Evolutionary conservation across 2,797 vertebrate genomes (phyloP).

Genomic region (Acanthiza pusilla): DNA sequence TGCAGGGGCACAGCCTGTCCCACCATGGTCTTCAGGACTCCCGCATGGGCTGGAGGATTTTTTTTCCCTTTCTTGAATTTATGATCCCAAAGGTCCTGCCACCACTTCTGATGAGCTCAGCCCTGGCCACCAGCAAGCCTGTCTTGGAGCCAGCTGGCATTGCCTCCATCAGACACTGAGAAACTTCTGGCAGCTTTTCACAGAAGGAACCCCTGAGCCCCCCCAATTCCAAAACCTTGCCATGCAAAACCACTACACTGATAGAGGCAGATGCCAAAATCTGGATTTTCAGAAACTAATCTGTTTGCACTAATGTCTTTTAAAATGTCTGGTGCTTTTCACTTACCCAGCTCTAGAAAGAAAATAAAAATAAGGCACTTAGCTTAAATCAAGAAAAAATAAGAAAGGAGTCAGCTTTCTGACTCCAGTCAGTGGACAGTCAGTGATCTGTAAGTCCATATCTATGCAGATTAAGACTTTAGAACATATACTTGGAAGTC

Average conservation of each 20-base stretch:
- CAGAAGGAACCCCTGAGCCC: background rate
- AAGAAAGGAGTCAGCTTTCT: background rate
- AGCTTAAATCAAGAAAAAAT: background rate
- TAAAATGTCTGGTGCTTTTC: background rate
- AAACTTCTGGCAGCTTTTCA: background rate
- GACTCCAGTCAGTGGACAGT: background rate
- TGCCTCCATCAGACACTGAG: background rate
- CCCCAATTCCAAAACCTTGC: background rate
- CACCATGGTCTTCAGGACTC: background rate
- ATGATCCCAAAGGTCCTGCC: background rate
- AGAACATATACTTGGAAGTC: background rate
- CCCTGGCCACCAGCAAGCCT: background rate
- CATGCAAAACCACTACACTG: background rate
- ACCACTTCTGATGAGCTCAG: background rate
- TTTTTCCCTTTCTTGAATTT: background rate
- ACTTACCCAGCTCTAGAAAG: background rate
- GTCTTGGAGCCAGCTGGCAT: background rate
- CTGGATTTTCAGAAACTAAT: background rate
- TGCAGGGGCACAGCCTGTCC: background rate
- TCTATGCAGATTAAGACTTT: background rate
- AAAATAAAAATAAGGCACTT: background rate
- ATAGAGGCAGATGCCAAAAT: background rate
- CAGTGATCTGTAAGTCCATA: background rate
- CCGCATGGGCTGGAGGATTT: background rate
- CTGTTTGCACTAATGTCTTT: background rate